Evolutionary conservation across 2,888 invertebrate species (phyloP).

Genomic region (Ellobium chinense): DNA sequence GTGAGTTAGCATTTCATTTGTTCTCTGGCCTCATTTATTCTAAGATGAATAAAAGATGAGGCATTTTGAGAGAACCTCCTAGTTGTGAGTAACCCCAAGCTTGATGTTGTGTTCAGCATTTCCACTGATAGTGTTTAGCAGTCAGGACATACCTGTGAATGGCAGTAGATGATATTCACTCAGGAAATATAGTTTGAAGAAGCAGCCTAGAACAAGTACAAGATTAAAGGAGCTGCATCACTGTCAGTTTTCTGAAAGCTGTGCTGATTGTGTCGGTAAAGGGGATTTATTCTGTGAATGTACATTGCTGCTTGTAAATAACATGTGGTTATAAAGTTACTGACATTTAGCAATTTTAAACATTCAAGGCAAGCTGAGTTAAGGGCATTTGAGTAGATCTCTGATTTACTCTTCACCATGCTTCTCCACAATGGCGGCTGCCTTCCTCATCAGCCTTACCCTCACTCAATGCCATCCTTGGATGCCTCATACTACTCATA

Average conservation of each 20-base stretch:
- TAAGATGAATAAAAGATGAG: background rate
- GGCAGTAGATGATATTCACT: too few relatives aligned
- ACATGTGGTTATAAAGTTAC: background rate
- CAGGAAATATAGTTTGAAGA: too few relatives aligned
- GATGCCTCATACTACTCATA: conserved; percentile 14
- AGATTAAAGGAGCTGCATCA: too few relatives aligned
- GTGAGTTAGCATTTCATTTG: background rate
- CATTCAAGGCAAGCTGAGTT: background rate
- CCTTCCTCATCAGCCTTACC: background rate
- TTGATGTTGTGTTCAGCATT: too few relatives aligned
- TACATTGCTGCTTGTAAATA: background rate
- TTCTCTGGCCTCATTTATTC: background rate
- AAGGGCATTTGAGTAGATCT: background rate
- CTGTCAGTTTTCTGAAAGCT: too few relatives aligned
- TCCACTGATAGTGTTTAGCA: too few relatives aligned
- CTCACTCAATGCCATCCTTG: background rate
- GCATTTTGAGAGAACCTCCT: background rate
- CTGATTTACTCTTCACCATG: background rate
- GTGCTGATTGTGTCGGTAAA: too few relatives aligned
- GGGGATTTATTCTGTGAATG: too few relatives aligned
- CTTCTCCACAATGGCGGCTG: conserved; percentile 14
- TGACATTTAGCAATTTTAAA: background rate
- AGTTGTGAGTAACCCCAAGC: too few relatives aligned
- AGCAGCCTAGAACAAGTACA: too few relatives aligned
- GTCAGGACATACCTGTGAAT: too few relatives aligned